Base-by-base conservation (phyloP, 2,113 vertebrate species). In the Hipposideros armiger region DNA sequence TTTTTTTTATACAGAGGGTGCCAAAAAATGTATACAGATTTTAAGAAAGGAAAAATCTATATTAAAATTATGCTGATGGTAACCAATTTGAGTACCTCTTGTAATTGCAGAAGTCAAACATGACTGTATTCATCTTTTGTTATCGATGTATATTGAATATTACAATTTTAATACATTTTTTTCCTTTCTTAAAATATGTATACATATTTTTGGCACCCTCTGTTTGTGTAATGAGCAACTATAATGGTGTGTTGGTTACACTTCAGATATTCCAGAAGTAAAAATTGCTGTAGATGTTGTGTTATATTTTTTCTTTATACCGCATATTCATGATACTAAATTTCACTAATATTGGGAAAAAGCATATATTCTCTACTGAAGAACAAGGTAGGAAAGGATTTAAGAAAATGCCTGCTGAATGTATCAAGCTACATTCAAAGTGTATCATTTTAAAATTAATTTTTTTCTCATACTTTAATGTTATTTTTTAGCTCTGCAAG, bases 401-500 rank as follows among this genome's bases (percentile, higher is more conserved):
- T 94, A 72, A 92, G 78, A 91, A 94, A 52, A 50, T 94, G 20
- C n/a, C 22, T 67, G 36, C 69, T 58, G 14, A 87, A 84, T n/a
- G 60, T 72, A 93, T 28, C 77, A 56, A n/a, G 62, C 54, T 67
- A 11, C 72, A 94, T 95, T 67, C 70, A 28, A 95, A 94, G 22
- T 77, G 1, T 72, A 6, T 81, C 47, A 22, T 92, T 95, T 93
- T 52, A 32, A 86, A 67, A 54, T 91, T 81, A 84, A 54, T 4
- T 77, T 96, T 60, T 56, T 95, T 93, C 26, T 96, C 58, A 15
- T 93, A 90, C 42, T 58, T 85, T 56, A 73, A 87, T 94, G 7
- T 97, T 94, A 36, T 90, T 98, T 98, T 98, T 95, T 97, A 99
- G 99, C 97, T 99, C 99, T 17, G 98, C 99, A 7, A 99, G 99